These are phyloP conservation scores for Branchipolynoe longqiensis DNA, from an alignment of 2,888 invertebrate species.

Conservation along the genomic window DNA sequence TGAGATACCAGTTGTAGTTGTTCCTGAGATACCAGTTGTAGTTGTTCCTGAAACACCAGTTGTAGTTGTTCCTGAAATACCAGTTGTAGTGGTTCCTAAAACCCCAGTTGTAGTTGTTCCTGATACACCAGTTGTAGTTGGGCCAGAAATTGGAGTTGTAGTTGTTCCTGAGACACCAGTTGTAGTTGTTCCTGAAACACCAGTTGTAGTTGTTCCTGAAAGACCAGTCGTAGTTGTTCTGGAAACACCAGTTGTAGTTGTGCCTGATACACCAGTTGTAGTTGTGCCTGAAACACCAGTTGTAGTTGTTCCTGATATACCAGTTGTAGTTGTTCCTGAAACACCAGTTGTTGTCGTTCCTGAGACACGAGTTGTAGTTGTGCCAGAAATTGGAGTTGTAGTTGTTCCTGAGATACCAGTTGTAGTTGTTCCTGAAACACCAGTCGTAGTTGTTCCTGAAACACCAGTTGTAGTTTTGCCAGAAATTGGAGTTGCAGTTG, in stretches of 20 bases:
- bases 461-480: no score
- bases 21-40: background rate
- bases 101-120: background rate
- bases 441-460: no score
- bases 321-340: background rate
- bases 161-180: conserved; percentile 1
- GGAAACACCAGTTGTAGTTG: no score
- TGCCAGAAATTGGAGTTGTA: no score
- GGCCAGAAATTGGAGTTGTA: background rate
- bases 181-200: background rate
- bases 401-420: background rate
- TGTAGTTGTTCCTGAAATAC: no score
- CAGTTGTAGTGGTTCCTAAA: background rate
- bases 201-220: no score
- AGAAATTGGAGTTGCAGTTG: no score
- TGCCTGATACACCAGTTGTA: background rate
- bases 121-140: background rate
- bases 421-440: background rate
- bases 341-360: background rate
- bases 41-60: background rate
- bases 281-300: background rate
- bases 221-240: no score
- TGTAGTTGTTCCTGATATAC: background rate
- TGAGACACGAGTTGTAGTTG: background rate
- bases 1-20: background rate